Percentiles rank a stretch among this genome's conserved stretches.
Evolutionary conservation across 1,140 invertebrate genomes (phyloP).

Genomic region (Brachionus sp.): DNA sequence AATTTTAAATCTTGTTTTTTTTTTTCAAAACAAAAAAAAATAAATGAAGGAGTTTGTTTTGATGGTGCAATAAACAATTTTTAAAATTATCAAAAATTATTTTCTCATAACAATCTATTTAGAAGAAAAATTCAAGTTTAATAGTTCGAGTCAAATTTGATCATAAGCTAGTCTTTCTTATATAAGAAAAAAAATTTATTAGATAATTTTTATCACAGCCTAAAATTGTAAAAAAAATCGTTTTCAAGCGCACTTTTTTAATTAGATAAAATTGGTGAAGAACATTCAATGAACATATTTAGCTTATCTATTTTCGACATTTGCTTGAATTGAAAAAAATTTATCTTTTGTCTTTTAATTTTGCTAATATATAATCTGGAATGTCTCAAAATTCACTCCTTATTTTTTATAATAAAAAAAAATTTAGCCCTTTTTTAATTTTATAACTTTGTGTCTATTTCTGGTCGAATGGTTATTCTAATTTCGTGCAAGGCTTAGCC

Average conservation of each 20-base stretch:
- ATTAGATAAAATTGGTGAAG: neutral
- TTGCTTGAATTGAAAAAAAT: neutral
- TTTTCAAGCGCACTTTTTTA: neutral
- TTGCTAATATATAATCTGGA: neutral
- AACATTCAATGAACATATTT: neutral
- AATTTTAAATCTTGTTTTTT: neutral
- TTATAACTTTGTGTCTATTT: slow-evolving; percentile 31
- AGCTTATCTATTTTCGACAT: neutral
- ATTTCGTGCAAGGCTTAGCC: neutral
- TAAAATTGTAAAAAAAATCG: neutral
- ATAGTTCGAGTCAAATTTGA: neutral
- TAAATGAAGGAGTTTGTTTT: no score
- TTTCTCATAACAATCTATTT: neutral
- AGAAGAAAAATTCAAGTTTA: neutral
- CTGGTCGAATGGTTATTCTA: slow-evolving; percentile 18
- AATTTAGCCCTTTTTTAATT: neutral
- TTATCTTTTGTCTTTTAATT: neutral
- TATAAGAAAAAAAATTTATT: neutral
- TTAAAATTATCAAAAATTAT: neutral
- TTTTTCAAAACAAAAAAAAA: no score
- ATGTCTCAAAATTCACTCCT: neutral
- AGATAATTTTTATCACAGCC: neutral
- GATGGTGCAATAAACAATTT: no score
- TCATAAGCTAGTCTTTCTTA: neutral
- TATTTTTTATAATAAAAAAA: neutral